phyloP scores from a whole-genome alignment of 2,797 vertebrate genomes.

The Spinus olivaceus region DNA sequence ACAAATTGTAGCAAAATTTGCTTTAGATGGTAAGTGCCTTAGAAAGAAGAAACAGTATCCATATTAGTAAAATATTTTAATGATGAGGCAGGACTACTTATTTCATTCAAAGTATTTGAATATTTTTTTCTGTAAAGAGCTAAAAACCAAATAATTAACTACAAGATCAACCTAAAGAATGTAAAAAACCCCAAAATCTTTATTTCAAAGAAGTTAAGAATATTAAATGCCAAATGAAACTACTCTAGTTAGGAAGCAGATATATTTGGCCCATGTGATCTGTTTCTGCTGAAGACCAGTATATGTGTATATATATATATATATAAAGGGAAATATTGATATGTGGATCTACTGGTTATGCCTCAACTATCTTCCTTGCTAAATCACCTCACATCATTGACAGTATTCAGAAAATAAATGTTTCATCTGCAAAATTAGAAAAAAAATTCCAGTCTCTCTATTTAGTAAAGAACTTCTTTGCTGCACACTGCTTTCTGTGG shows the following conservation, averaged over 20 bases:
- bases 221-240: background rate
- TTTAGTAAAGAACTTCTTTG: background rate
- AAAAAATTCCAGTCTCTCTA: background rate
- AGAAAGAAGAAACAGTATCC: background rate
- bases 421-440: background rate
- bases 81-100: background rate
- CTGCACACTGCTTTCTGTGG: background rate
- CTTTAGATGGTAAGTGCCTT: background rate
- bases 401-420: background rate
- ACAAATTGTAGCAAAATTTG: background rate
- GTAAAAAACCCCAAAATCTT: rapidly evolving
- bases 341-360: background rate
- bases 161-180: background rate
- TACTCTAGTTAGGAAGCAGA: background rate
- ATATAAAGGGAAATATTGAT: background rate
- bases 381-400: rapidly evolving
- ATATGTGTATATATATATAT: too few relatives aligned
- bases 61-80: background rate
- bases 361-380: background rate
- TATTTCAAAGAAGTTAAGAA: background rate
- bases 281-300: background rate
- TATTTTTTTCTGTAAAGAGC: background rate
- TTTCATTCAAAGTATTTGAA: background rate
- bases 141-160: background rate
- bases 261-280: background rate